Evolutionary conservation across 2,888 invertebrate genomes (phyloP).

Genomic region (Catocala sponsa): DNA sequence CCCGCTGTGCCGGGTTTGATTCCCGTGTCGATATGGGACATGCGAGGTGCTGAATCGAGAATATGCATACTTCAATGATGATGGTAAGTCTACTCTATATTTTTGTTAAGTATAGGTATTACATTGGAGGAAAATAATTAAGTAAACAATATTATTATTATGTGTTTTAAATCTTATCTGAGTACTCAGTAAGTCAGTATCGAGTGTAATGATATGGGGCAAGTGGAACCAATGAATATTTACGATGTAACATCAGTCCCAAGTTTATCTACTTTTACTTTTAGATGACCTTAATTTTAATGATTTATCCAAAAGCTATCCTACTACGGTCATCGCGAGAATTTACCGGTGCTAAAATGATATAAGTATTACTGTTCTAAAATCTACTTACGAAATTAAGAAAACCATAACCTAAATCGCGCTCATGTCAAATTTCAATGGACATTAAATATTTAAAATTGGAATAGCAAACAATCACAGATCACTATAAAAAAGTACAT

Average conservation of each 20-base stretch:
- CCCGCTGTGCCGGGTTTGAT: constrained; percentile 72
- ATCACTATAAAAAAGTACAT: too few relatives aligned
- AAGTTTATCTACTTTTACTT: constrained; percentile 22
- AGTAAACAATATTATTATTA: too few relatives aligned
- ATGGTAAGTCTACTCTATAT: constrained; percentile 79
- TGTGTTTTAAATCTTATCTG: constrained; percentile 4
- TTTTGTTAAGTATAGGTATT: too few relatives aligned
- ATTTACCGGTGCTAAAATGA: neutral
- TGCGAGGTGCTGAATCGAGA: constrained; percentile 60
- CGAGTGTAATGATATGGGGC: constrained; percentile 3
- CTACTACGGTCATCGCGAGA: neutral
- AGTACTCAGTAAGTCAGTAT: neutral
- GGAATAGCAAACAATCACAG: neutral
- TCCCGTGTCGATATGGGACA: constrained; percentile 70
- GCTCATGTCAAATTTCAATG: too few relatives aligned
- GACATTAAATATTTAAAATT: neutral
- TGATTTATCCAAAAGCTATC: neutral
- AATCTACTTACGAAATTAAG: too few relatives aligned
- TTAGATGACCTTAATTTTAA: constrained; percentile 16
- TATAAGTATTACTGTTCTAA: neutral
- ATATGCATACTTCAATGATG: constrained; percentile 85
- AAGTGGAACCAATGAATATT: constrained; percentile 14
- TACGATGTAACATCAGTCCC: constrained; percentile 3
- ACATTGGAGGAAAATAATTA: too few relatives aligned
- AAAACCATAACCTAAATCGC: too few relatives aligned